Base-by-base conservation (phyloP, 2,113 vertebrate genomes). In the Entomyzon cyanotis region DNA sequence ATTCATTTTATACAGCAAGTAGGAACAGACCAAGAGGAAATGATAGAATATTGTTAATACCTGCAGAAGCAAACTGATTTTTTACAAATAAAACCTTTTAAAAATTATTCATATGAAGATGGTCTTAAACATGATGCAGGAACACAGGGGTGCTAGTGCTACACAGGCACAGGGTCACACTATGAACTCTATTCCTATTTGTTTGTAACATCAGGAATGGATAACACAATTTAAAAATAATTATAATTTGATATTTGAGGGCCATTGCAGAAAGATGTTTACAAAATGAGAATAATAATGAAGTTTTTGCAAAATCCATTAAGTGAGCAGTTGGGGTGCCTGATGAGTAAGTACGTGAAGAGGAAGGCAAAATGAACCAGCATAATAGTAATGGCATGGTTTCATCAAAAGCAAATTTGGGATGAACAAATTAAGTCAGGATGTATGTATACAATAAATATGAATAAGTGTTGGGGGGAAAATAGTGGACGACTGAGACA, bases 1-100 rank as follows among this genome's bases (percentile, higher is more conserved):
- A 77, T 55, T 80, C 39, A 91, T 88, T 95, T 91, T 84, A 95
- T 52, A 96, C 24, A 97, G 82, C 75, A 93, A 95, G 71, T 63
- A 86, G 79, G 68, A 97, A 96, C 78, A 95, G 84, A 95, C 8
- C 25, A 4, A 90, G 63, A 87, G 35, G 15, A 62, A 50, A 89
- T 33, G 42, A 78, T 11, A 75, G 23, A 87, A 89, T 53, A 42
- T 59, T 65, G 82, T 88, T 87, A 96, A 95, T 75, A 94, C 44
- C 90, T 91, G 84, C 90, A 96, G 90, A 96, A 90, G 68, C 33
- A 96, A 95, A 67, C 60, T 76, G 31, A 44, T 65, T 79, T 94
- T 94, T 93, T 25, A 96, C 56, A 94, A 85, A 90, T 42, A 90
- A 94, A 68, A 76, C 1, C 23, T 82, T 81, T 67, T 25, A 60